Evolutionary conservation across 1,140 invertebrate genomes (phyloP), one percentile per base, ranked within the genome.

Genomic region (Oppia nitens): DNA sequence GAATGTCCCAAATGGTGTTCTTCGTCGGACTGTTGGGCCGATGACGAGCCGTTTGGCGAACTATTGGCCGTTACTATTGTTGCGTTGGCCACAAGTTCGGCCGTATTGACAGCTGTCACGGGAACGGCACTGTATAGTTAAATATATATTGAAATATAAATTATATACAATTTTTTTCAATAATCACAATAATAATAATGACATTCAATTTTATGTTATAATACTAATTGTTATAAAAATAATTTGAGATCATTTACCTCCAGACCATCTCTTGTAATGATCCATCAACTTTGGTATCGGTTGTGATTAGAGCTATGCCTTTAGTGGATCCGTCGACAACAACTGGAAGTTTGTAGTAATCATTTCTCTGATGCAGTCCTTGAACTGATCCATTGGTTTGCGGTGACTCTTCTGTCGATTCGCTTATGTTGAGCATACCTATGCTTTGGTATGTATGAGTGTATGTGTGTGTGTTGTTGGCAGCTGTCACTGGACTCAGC

Each of bases 401-500:
- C 55, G 14, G 53, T 12, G 28, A 12, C 50, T 56, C 55, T 14
- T n/a, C 55, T 24, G 47, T 14, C n/a, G 55, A 56, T n/a, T 45
- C 55, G 25, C 48, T 56, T 47, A 56, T 56, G 55, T 56, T 56
- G 55, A 56, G 55, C 55, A 56, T 56, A 14, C 32, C 48, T n/a
- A n/a, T n/a, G n/a, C n/a, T n/a, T n/a, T n/a, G n/a, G n/a, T n/a
- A n/a, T n/a, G n/a, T n/a, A n/a, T n/a, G n/a, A n/a, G n/a, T n/a
- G n/a, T n/a, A n/a, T n/a, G n/a, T n/a, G n/a, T n/a, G n/a, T n/a
- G n/a, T n/a, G n/a, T n/a, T n/a, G n/a, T n/a, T n/a, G n/a, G n/a
- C n/a, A n/a, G n/a, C n/a, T n/a, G n/a, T n/a, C n/a, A n/a, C n/a
- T n/a, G n/a, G n/a, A n/a, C n/a, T n/a, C n/a, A n/a, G n/a, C n/a